Conservation (phyloP, 2,113 vertebrate genomes). For the Proteles cristata region DNA sequence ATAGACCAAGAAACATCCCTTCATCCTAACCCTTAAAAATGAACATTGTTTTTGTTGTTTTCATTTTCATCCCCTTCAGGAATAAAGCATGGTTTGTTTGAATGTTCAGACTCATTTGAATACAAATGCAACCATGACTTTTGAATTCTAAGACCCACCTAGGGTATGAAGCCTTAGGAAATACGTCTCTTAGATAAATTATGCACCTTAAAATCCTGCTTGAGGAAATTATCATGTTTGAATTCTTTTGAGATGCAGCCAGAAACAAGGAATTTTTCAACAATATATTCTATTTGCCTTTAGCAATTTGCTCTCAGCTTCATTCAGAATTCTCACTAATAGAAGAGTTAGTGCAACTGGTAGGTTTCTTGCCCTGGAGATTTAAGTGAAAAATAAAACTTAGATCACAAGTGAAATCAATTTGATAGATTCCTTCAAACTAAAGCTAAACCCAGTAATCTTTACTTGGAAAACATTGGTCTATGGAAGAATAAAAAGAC, state of each 20-base stretch:
- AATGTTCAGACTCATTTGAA: slow-evolving; percentile 59
- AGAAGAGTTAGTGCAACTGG: not conserved
- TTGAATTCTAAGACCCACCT: slow-evolving; percentile 45
- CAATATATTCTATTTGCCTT: slow-evolving; percentile 36
- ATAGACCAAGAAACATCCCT: slow-evolving; percentile 2
- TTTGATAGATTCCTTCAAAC: slow-evolving; percentile 49
- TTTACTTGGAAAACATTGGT: slow-evolving; percentile 34
- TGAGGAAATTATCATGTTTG: slow-evolving; percentile 57
- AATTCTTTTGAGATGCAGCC: slow-evolving; percentile 40
- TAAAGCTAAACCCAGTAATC: slow-evolving; percentile 2
- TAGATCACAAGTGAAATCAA: slow-evolving; percentile 50
- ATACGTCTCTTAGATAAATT: slow-evolving; percentile 40
- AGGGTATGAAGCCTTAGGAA: slow-evolving; percentile 18
- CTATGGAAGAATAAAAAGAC: slow-evolving; percentile 7
- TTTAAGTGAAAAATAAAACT: slow-evolving; percentile 68
- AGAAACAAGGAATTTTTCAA: slow-evolving; percentile 49
- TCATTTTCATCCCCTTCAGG: not conserved
- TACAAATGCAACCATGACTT: slow-evolving; percentile 58
- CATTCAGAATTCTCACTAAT: slow-evolving; percentile 49
- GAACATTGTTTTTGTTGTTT: slow-evolving; percentile 1
- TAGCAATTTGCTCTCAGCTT: slow-evolving; percentile 35
- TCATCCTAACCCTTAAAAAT: not conserved
- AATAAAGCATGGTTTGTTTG: slow-evolving; percentile 49
- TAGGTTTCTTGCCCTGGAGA: slow-evolving; percentile 32
- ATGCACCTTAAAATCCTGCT: slow-evolving; percentile 24